Conservation (phyloP, 2,797 vertebrate genomes). For the Streptopelia turtur region DNA sequence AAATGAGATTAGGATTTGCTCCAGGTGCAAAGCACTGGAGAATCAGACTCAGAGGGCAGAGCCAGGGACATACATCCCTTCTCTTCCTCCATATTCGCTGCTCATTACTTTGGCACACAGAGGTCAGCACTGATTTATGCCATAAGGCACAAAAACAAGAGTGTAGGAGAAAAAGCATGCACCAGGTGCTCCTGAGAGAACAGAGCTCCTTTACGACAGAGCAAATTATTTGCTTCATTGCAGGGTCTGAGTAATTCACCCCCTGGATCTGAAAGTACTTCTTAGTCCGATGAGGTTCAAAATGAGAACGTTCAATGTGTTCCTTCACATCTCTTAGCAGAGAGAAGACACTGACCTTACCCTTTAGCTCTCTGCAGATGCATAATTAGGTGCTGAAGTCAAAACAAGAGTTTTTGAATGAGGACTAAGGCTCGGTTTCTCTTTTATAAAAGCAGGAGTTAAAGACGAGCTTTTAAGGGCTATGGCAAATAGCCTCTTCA, state of each 20-base stretch:
- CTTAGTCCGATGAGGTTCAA: not conserved
- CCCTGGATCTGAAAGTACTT: not conserved
- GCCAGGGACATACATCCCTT: not conserved
- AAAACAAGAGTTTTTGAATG: not conserved
- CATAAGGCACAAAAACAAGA: not conserved
- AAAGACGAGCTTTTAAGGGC: not conserved
- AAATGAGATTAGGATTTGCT: not conserved
- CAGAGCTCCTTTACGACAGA: not conserved
- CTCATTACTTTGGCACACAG: not conserved
- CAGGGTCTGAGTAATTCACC: not conserved
- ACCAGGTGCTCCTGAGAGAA: not conserved
- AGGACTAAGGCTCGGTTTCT: not conserved
- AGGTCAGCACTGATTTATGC: not conserved
- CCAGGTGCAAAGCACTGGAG: not conserved
- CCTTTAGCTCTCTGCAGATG: not conserved
- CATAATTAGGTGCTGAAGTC: not conserved
- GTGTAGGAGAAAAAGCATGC: not conserved
- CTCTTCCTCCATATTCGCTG: not conserved
- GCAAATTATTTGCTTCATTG: not conserved
- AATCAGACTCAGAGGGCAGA: not conserved
- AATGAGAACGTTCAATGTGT: accelerated
- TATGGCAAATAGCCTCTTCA: not conserved
- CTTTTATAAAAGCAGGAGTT: not conserved
- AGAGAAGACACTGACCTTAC: not conserved
- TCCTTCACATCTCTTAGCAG: not conserved